Base-by-base conservation (phyloP, 2,888 invertebrate genomes). In the Camptogramma bilineatum region DNA sequence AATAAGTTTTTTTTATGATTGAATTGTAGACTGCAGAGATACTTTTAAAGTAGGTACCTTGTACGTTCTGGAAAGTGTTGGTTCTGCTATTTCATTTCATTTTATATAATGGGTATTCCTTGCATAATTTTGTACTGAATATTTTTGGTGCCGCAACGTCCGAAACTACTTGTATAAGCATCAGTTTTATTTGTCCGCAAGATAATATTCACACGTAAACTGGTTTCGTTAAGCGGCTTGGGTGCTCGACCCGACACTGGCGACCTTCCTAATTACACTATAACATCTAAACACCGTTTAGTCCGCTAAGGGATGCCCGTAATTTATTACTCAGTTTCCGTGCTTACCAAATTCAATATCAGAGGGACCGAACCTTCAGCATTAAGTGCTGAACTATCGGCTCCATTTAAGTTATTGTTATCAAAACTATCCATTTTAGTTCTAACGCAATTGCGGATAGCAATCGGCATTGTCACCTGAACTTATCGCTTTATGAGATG, bases 401-500 rank as follows among this genome's bases (percentile, higher is more conserved):
- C 73, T 77, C 82, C 82, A 83, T 88, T 91, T 87, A 87, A 90
- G 86, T 90, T 86, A 87, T 86, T 83, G 84, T 83, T 74, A 70
- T 68, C 69, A 84, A 84, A 86, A 91, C 72, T 70, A 68, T 74
- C 73, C 66, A 62, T 82, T 64, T 50, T 59, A 18, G 57, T 57
- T 77, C 78, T 77, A 73, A 74, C 79, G 83, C 87, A 85, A 89
- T 88, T 87, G 86, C 79, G 80, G 75, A 75, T 75, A 79, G 79
- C 75, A 80, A 82, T 85, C 77, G 80, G 71, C 79, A 73, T 73
- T 75, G 73, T 75, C 81, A 74, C 83, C 83, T 85, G 82, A 87
- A 90, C 85, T 89, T 88, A 91, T 87, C 87, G 84, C 82, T 87
- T 87, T 90, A 89, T 88, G 86, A 87, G 85, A 83, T 84, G 88